These are phyloP conservation scores for Hemichromis elongatus DNA, from an alignment of 2,113 vertebrate species.

Conservation along the genomic window DNA sequence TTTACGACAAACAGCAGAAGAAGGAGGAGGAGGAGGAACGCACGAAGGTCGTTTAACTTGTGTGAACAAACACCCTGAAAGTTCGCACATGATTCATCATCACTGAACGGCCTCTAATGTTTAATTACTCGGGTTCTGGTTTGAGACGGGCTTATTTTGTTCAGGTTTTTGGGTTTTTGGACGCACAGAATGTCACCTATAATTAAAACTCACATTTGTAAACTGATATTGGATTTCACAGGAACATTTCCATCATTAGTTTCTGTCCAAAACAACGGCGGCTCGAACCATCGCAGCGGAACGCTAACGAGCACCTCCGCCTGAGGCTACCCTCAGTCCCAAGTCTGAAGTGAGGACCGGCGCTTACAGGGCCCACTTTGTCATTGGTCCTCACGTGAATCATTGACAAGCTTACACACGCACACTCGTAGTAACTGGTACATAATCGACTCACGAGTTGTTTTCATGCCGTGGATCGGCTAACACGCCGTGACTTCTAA, in stretches of 20 bases:
- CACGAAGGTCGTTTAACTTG: not conserved
- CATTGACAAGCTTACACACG: not conserved
- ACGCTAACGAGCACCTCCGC: not conserved
- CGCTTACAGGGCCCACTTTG: not conserved
- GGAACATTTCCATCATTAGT: not conserved
- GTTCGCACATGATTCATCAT: not conserved
- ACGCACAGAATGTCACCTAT: not conserved
- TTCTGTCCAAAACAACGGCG: not conserved
- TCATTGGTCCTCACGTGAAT: not conserved
- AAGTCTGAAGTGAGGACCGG: not conserved
- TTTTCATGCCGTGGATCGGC: not conserved
- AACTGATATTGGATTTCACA: rapidly evolving
- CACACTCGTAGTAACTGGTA: not conserved
- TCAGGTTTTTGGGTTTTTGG: not conserved
- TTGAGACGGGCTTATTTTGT: not conserved
- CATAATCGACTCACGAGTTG: not conserved
- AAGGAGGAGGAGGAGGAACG: not conserved
- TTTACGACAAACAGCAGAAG: not conserved
- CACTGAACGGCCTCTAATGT: not conserved
- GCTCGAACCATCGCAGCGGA: too few species aligned
- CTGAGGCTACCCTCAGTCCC: not conserved
- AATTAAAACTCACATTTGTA: not conserved
- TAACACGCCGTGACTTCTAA: slow-evolving; percentile 1
- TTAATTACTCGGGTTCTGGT: not conserved
- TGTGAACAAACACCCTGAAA: not conserved